Conservation (phyloP, 2,888 invertebrate species). For the Caenorhabditis virilis region DNA sequence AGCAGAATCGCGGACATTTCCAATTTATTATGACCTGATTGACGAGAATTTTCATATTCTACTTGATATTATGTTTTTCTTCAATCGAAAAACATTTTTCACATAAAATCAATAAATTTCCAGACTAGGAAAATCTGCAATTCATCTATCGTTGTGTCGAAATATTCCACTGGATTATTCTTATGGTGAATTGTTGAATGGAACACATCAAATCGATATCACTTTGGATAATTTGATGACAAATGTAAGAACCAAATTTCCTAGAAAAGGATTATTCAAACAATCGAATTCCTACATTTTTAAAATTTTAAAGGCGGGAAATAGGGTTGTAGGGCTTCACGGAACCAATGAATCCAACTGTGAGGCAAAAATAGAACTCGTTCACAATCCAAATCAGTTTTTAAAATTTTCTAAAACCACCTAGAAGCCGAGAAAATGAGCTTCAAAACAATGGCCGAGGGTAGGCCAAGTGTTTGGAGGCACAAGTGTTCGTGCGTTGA, state of each 20-base stretch:
- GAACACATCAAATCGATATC: constrained; percentile 15
- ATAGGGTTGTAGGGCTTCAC: no score
- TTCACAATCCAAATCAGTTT: no score
- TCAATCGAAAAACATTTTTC: not conserved
- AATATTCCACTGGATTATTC: constrained; percentile 2
- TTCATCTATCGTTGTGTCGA: constrained; percentile 11
- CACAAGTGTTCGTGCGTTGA: no score
- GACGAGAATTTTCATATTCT: constrained; percentile 9
- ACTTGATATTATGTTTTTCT: constrained; percentile 12
- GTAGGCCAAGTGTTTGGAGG: no score
- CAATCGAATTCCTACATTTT: no score
- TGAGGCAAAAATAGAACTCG: no score
- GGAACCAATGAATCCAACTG: no score
- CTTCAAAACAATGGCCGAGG: no score
- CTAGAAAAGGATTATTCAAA: not conserved
- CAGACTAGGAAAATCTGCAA: constrained; percentile 9
- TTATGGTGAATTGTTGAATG: not conserved
- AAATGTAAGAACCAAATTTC: not conserved
- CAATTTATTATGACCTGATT: constrained; percentile 11
- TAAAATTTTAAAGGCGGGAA: no score
- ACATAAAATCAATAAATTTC: constrained; percentile 1
- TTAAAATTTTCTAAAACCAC: no score
- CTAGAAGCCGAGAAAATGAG: no score
- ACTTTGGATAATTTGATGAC: constrained; percentile 18
- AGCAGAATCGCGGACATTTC: constrained; percentile 5